Conservation (phyloP, 1,140 invertebrate species). For the Orchesella cincta region DNA sequence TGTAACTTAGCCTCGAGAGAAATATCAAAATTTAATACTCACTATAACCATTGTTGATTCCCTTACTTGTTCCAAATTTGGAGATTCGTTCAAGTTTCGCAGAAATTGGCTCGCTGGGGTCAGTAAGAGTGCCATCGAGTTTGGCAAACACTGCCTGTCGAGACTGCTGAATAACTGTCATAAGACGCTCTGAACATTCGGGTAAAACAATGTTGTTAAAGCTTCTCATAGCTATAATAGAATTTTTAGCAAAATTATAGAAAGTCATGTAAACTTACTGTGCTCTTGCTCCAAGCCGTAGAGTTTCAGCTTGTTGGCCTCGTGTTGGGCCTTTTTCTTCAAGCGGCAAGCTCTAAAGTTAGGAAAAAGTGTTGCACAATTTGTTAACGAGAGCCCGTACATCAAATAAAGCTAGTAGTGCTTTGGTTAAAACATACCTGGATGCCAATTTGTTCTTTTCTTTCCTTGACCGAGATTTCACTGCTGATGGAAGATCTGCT, state of each 20-base stretch:
- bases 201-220: neutral
- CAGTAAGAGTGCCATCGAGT: conserved; percentile 59
- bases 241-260: neutral
- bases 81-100: conserved; percentile 68
- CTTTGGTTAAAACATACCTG: conserved; percentile 57
- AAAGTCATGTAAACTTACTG: conserved; percentile 66
- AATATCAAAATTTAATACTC: neutral
- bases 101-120: conserved; percentile 62
- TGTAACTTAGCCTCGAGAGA: neutral
- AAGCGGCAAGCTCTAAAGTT: conserved; percentile 78
- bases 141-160: conserved; percentile 67
- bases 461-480: conserved; percentile 86
- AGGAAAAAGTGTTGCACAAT: neutral
- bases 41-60: neutral
- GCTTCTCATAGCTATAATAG: neutral
- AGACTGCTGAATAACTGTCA: conserved; percentile 68
- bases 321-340: conserved; percentile 93
- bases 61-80: conserved; percentile 67
- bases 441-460: conserved; percentile 98
- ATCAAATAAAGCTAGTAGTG: neutral
- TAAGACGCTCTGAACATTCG: conserved; percentile 63
- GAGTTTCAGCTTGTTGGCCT: conserved; percentile 92
- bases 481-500: conserved; percentile 85
- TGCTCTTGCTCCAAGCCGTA: conserved; percentile 91
- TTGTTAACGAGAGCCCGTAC: neutral